Evolutionary conservation across 2,113 vertebrate species (phyloP).

Genomic region (Circaetus cinerascens): DNA sequence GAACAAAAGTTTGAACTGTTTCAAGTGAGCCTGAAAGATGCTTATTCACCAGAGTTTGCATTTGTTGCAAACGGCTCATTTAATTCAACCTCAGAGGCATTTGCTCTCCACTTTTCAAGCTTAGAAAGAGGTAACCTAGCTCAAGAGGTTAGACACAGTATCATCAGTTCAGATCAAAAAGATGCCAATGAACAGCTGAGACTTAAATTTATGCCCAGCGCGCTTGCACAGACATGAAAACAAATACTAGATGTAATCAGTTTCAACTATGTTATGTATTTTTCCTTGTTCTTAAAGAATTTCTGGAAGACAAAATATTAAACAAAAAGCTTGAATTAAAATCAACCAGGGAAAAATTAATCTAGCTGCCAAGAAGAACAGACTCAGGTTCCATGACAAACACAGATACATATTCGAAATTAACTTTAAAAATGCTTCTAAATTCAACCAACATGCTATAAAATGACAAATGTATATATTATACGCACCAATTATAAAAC

Average conservation of each 20-base stretch:
- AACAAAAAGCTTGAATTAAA: constrained; percentile 11
- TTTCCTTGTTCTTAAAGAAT: constrained; percentile 9
- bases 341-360: constrained; percentile 23
- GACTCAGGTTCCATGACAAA: background rate
- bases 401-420: constrained; percentile 48
- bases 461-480: constrained; percentile 16
- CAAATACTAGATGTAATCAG: background rate
- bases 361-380: background rate
- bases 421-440: constrained; percentile 49
- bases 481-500: constrained; percentile 35
- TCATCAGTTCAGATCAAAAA: constrained; percentile 51
- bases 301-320: background rate
- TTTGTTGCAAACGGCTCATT: constrained; percentile 45
- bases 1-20: background rate
- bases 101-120: constrained; percentile 11
- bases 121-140: constrained; percentile 30
- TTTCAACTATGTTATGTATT: background rate
- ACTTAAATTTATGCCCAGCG: constrained; percentile 41
- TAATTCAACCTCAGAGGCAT: constrained; percentile 40
- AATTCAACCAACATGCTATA: constrained; percentile 16
- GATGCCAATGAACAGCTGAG: constrained; percentile 39
- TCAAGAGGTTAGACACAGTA: constrained; percentile 31
- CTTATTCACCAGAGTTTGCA: constrained; percentile 10
- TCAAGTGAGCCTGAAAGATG: constrained; percentile 10
- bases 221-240: background rate